Percentiles rank a stretch among this genome's conserved stretches.
Conservation (phyloP, 2,797 vertebrate genomes). For the Perodicticus potto region DNA sequence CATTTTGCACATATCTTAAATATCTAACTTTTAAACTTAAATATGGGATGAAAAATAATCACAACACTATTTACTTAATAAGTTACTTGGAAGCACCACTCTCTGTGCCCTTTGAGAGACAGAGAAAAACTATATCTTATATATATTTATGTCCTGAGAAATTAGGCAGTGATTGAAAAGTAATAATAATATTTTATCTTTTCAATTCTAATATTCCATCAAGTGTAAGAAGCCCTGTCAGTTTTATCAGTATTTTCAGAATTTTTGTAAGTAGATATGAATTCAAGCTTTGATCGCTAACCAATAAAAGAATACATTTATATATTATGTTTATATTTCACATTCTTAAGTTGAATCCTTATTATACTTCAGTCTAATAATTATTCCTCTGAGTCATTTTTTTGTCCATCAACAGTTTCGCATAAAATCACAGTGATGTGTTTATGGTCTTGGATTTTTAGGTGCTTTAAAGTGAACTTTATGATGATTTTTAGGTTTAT, state of each 20-base stretch:
- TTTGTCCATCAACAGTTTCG: background rate
- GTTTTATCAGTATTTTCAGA: background rate
- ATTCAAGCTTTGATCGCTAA: background rate
- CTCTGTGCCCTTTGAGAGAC: background rate
- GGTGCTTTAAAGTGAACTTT: background rate
- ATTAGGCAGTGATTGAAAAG: background rate
- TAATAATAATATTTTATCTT: background rate
- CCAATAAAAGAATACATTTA: background rate
- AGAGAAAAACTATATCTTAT: background rate
- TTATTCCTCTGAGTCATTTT: background rate
- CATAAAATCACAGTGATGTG: background rate
- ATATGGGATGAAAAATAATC: background rate
- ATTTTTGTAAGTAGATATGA: background rate
- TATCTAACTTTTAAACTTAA: slow-evolving; percentile 2
- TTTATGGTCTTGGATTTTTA: background rate
- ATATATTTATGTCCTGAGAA: background rate
- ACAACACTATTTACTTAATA: background rate
- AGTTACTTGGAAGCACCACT: background rate
- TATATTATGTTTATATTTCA: background rate
- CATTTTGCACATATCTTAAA: slow-evolving; percentile 31
- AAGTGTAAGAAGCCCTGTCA: background rate
- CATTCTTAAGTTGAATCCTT: background rate
- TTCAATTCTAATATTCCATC: background rate
- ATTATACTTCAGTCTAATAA: background rate
- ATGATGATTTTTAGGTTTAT: background rate